phyloP scores from a whole-genome alignment of 2,113 vertebrate genomes.

The Arenaria interpres region DNA sequence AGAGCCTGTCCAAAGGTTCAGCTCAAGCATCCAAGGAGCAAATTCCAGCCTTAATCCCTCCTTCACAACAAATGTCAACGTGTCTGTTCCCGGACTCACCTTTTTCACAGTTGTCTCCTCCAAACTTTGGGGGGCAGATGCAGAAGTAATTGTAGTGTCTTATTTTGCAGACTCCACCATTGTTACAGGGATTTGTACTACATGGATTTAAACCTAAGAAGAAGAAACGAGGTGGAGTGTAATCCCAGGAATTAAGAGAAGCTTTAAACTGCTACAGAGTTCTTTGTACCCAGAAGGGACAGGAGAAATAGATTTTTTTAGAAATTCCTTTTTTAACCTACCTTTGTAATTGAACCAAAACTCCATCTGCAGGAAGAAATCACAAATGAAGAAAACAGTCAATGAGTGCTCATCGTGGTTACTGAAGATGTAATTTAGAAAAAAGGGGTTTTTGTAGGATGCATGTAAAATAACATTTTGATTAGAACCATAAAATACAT shows the following conservation, averaged over 20 bases:
- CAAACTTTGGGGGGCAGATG: constrained; percentile 70
- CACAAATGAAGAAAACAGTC: background rate
- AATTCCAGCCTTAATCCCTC: background rate
- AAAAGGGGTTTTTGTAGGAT: background rate
- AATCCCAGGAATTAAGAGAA: background rate
- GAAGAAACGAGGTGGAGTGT: background rate
- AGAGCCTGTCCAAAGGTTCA: background rate
- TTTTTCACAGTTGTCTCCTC: constrained; percentile 70
- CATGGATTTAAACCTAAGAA: constrained; percentile 70
- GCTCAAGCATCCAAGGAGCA: background rate
- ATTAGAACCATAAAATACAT: background rate
- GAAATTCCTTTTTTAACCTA: constrained; percentile 52
- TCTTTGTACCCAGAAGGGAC: background rate
- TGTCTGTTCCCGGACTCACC: constrained; percentile 45
- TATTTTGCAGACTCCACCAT: constrained; percentile 73
- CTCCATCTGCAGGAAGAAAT: constrained; percentile 78
- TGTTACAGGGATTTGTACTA: constrained; percentile 67
- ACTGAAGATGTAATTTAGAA: background rate
- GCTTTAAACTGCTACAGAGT: background rate
- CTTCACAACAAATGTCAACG: background rate
- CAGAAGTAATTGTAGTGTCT: constrained; percentile 58
- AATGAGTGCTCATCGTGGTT: background rate
- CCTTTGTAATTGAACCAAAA: constrained; percentile 86
- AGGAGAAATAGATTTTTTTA: background rate
- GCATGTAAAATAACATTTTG: background rate